A percentile compares a stretch with the other conserved stretches of the same genome.
Evolutionary conservation across 2,113 vertebrate species (phyloP).

Genomic region (Sebastes schlegelii): DNA sequence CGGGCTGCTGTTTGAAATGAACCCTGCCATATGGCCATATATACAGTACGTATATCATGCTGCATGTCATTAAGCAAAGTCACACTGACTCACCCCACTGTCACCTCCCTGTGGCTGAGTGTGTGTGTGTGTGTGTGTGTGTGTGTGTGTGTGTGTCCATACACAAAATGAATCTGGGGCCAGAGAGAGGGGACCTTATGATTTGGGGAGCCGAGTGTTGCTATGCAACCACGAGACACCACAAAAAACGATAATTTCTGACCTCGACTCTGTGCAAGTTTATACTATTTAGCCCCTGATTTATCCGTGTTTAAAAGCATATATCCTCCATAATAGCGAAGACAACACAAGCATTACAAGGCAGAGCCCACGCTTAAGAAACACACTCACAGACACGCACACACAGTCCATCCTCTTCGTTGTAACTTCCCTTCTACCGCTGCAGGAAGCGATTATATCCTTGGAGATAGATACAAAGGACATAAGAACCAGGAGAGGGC

Average conservation of each 20-base stretch:
- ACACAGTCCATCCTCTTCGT: background rate
- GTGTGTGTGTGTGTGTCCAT: background rate
- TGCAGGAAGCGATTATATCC: slow-evolving; percentile 52
- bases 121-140: slow-evolving; percentile 9
- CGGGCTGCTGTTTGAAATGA: slow-evolving; percentile 63
- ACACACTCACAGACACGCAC: background rate
- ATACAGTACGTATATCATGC: slow-evolving; percentile 36
- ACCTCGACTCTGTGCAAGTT: slow-evolving; percentile 30
- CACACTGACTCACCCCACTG: slow-evolving; percentile 56
- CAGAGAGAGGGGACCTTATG: slow-evolving; percentile 26
- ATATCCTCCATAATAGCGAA: slow-evolving; percentile 13
- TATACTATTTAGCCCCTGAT: slow-evolving; percentile 42
- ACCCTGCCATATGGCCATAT: slow-evolving; percentile 43
- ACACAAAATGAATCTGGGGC: slow-evolving; percentile 18
- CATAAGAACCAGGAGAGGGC: slow-evolving; percentile 60
- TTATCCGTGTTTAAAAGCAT: slow-evolving; percentile 44
- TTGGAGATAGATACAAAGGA: slow-evolving; percentile 63
- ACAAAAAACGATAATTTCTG: slow-evolving; percentile 46
- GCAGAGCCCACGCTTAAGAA: background rate
- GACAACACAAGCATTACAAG: slow-evolving; percentile 10
- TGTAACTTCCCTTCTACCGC: slow-evolving; percentile 21
- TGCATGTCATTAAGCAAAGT: slow-evolving; percentile 74
- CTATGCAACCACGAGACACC: slow-evolving; percentile 54
- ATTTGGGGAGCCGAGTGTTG: slow-evolving; percentile 55
- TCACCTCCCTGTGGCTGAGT: slow-evolving; percentile 39